These are phyloP conservation scores for Cyclophora albipunctata DNA, from an alignment of 2,888 invertebrate genomes.

Conservation along the genomic window DNA sequence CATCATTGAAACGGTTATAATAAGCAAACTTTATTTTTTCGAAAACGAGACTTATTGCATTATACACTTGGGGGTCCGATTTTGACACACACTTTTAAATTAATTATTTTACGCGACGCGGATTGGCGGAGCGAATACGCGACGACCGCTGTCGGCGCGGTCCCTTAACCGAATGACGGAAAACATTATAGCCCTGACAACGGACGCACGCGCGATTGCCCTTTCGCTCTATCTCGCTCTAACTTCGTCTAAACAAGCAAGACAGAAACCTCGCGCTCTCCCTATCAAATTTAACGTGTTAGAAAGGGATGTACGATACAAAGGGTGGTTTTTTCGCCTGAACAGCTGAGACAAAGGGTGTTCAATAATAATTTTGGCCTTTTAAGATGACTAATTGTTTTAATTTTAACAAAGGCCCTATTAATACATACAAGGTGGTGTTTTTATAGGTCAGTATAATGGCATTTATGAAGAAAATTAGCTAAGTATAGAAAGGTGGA, in stretches of 20 bases:
- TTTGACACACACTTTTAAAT: neutral
- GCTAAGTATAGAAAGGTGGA: too few species aligned
- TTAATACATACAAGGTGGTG: too few species aligned
- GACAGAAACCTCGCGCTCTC: too few species aligned
- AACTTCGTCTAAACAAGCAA: too few species aligned
- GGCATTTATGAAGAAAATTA: too few species aligned
- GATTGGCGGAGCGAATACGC: constrained; percentile 11
- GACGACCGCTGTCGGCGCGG: constrained; percentile 54
- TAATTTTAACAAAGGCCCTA: too few species aligned
- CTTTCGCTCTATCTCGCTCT: constrained; percentile 18
- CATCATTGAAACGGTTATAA: constrained; percentile 54
- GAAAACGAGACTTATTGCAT: constrained; percentile 16
- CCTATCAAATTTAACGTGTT: too few species aligned
- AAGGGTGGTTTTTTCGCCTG: too few species aligned
- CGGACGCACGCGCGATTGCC: constrained; percentile 34
- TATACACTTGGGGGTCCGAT: constrained; percentile 3
- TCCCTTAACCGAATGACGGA: constrained; percentile 52
- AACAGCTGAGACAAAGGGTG: too few species aligned
- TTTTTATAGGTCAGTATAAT: too few species aligned
- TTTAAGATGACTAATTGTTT: too few species aligned
- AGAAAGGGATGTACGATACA: too few species aligned
- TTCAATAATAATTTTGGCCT: constrained; percentile 9
- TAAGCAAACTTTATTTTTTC: constrained; percentile 22
- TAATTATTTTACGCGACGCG: constrained; percentile 3
- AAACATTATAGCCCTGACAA: constrained; percentile 12